phyloP scores from a whole-genome alignment of 2,888 invertebrate genomes.

The Heteromyza rotundicornis region DNA sequence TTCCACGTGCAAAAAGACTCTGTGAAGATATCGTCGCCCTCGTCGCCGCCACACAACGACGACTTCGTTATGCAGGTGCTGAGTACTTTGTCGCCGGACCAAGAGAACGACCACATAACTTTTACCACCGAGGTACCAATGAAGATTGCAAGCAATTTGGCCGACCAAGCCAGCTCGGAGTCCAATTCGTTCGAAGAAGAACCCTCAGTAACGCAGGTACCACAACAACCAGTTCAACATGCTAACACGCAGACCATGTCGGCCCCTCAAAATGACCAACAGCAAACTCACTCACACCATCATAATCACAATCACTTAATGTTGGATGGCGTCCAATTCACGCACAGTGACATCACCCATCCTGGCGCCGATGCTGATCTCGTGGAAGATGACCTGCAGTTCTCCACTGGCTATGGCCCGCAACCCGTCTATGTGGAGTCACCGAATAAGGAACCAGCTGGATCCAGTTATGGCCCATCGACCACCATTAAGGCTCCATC shows the following conservation, averaged over 20 bases:
- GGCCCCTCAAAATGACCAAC: conserved; percentile 4
- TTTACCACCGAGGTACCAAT: conserved; percentile 57
- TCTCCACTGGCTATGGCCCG: conserved; percentile 65
- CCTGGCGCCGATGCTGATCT: conserved; percentile 71
- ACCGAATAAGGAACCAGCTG: conserved; percentile 61
- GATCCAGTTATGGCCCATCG: conserved; percentile 62
- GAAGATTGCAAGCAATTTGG: conserved; percentile 48
- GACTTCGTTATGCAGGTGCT: conserved; percentile 56
- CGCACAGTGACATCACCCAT: conserved; percentile 68
- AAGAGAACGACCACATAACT: conserved; percentile 35
- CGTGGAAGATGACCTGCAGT: conserved; percentile 66
- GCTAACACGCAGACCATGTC: conserved; percentile 30
- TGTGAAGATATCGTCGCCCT: conserved; percentile 54
- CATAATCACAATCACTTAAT: conserved; percentile 49
- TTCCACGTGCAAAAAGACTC: conserved; percentile 53
- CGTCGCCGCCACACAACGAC: conserved; percentile 49
- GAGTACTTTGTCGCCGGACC: conserved; percentile 46
- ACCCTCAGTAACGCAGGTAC: conserved; percentile 32
- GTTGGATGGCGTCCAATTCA: conserved; percentile 62
- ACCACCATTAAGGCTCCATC: conserved; percentile 15
- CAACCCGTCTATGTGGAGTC: conserved; percentile 55
- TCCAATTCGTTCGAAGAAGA: conserved; percentile 52
- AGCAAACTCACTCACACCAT: background rate
- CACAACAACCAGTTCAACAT: conserved; percentile 28
- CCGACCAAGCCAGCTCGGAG: conserved; percentile 50